Conservation (phyloP, 1,140 invertebrate species). For the Oedothorax gibbosus region DNA sequence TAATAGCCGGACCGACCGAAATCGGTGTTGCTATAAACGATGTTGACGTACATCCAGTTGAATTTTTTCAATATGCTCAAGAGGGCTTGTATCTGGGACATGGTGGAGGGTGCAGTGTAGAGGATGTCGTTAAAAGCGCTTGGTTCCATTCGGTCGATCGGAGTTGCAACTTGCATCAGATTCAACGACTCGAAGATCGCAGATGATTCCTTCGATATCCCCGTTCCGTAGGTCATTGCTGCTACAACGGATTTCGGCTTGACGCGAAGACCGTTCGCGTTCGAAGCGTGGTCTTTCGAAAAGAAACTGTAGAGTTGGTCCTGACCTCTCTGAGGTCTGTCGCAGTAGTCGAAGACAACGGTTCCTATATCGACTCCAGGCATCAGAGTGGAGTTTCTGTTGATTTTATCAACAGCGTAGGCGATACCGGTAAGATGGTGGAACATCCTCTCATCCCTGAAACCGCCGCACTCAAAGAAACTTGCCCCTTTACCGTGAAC, state of each 20-base stretch:
- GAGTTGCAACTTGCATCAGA: constrained; percentile 47
- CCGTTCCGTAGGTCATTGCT: constrained; percentile 48
- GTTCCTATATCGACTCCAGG: constrained; percentile 64
- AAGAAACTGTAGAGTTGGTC: constrained; percentile 67
- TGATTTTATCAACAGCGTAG: constrained; percentile 65
- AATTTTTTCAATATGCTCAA: constrained; percentile 45
- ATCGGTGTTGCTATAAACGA: constrained; percentile 58
- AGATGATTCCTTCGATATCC: constrained; percentile 34
- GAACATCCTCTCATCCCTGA: constrained; percentile 62
- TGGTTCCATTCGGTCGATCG: constrained; percentile 22
- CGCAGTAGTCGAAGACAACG: constrained; percentile 66
- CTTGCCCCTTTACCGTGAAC: constrained; percentile 63
- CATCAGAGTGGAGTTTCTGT: constrained; percentile 62
- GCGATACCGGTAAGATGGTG: constrained; percentile 64
- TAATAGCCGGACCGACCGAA: constrained; percentile 27
- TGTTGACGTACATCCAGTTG: constrained; percentile 54
- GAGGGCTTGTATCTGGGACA: constrained; percentile 53
- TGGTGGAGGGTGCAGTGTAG: constrained; percentile 45
- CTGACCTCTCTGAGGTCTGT: constrained; percentile 63
- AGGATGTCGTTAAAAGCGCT: constrained; percentile 33
- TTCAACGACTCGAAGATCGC: constrained; percentile 48
- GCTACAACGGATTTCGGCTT: constrained; percentile 55
- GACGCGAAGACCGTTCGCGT: neutral
- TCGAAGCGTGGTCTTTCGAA: constrained; percentile 63
- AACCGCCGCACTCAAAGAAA: constrained; percentile 65